Percentiles rank a stretch among this genome's conserved stretches.
These are phyloP conservation scores for Rostratula benghalensis DNA, from an alignment of 2,113 vertebrate species.

Conservation along the genomic window DNA sequence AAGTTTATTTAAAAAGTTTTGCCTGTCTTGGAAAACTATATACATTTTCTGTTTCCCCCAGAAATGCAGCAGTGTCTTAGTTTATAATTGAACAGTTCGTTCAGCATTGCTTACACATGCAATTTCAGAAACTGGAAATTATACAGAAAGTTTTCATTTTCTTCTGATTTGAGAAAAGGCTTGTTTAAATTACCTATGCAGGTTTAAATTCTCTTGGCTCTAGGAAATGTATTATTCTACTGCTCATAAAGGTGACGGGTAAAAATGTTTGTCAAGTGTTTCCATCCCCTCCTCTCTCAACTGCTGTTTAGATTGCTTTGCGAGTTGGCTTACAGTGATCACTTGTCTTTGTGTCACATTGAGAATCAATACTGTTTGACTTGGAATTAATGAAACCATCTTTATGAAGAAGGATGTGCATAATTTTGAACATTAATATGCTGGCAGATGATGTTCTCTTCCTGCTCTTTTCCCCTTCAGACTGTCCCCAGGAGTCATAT, in stretches of 20 bases:
- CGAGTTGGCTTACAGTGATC: background rate
- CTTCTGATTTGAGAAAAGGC: background rate
- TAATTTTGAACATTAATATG: constrained; percentile 45
- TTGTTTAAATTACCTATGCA: background rate
- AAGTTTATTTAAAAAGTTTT: background rate
- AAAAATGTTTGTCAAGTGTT: background rate
- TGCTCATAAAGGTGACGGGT: background rate
- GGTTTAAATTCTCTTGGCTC: background rate
- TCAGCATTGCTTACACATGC: background rate
- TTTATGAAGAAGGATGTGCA: constrained; percentile 42
- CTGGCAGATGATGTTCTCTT: constrained; percentile 30
- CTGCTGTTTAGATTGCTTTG: background rate
- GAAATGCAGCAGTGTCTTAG: background rate
- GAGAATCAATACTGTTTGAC: constrained; percentile 42
- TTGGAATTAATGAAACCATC: constrained; percentile 17
- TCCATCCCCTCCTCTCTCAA: background rate
- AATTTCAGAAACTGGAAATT: background rate
- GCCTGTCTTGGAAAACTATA: background rate
- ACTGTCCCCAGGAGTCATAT: background rate
- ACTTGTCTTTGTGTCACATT: background rate
- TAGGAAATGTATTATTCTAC: background rate
- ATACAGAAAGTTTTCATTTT: background rate
- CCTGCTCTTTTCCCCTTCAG: constrained; percentile 26
- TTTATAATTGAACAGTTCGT: background rate
- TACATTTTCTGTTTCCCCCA: background rate